Evolutionary conservation across 2,113 vertebrate species (phyloP), one percentile per base, ranked within the genome.

Genomic region (Noturus placidus): DNA sequence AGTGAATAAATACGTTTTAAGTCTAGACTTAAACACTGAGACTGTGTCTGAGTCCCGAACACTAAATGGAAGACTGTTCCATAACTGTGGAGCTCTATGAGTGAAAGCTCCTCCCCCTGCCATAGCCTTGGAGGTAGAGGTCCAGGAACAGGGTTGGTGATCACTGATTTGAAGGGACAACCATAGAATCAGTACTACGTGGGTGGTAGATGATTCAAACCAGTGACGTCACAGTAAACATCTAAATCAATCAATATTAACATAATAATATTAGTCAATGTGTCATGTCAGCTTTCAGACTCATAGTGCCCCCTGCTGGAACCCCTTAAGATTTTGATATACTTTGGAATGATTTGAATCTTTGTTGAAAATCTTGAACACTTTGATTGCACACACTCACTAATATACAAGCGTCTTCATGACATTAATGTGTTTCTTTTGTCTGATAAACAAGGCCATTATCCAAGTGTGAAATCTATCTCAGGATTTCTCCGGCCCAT

Each of bases 391-490:
- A 74, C 11, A 59, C 6, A 74, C 33, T 11, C 30, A 14, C 30
- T 76, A 59, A 27, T 57, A 54, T 19, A 33, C 19, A 9, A 10
- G 30, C n/a, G 9, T 35, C n/a, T 57, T 35, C 33, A 59, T 78
- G 50, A 27, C 50, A 20, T 35, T 46, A 82, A 87, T 83, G 27
- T 42, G 59, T 80, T 30, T 61, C 35, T 52, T 30, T n/a, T 65
- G 9, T 57, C 87, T 54, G 20, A 59, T 54, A 86, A 85, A 74
- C 38, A 63, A 56, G 15, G 30, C 56, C 56, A 83, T 83, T 82
- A 83, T 59, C 46, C 30, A 30, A 54, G 70, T 87, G 80, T 90
- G 72, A 81, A 84, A 65, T 87, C 82, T 57, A 83, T 87, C 35
- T 69, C 30, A 67, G n/a, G 22, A 67, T 77, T 82, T 91, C 10